Evolutionary conservation across 2,888 invertebrate species (phyloP), one percentile per base, ranked within the genome.

Genomic region (Mythimna ferrago): DNA sequence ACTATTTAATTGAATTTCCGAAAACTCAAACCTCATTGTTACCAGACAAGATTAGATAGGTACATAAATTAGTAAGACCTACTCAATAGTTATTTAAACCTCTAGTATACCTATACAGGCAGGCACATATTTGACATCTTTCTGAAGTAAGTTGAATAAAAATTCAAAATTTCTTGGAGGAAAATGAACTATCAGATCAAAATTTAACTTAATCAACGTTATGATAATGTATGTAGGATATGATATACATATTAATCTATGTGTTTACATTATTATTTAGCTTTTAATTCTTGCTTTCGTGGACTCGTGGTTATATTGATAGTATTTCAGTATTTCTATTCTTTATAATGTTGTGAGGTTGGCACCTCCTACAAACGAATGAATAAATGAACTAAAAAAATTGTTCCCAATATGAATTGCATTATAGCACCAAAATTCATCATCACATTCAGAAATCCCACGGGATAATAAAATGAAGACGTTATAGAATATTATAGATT

Each of bases 381-480:
- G 77, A 76, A 67, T 51, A 44, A 44, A 5, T 44, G 58, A 73
- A 67, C 62, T 19, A 48, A 66, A 73, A 78, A 76, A 70, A 79
- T 68, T n/a, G 21, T 74, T 74, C 35, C 14, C 66, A 74, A 75
- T 78, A 73, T 66, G 41, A 81, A 73, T 62, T 73, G 53, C 41
- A 70, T 73, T 78, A 32, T 71, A 71, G 66, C 51, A 48, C 57
- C 68, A 61, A 58, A 82, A 82, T 81, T 85, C 76, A 79, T 86
- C 81, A 83, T 85, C 73, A 83, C 76, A 78, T 74, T 90, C 81
- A 74, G 71, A 85, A 92, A 89, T 95, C 95, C 93, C 96, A 95
- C 92, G 95, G 92, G 94, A 91, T 90, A 86, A 87, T 86, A 89
- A 90, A 92, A 95, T 95, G 92, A 94, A 95, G 94, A 91, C 92